Conservation (phyloP, 1,140 invertebrate species). For the Drosophila tropicalis region DNA sequence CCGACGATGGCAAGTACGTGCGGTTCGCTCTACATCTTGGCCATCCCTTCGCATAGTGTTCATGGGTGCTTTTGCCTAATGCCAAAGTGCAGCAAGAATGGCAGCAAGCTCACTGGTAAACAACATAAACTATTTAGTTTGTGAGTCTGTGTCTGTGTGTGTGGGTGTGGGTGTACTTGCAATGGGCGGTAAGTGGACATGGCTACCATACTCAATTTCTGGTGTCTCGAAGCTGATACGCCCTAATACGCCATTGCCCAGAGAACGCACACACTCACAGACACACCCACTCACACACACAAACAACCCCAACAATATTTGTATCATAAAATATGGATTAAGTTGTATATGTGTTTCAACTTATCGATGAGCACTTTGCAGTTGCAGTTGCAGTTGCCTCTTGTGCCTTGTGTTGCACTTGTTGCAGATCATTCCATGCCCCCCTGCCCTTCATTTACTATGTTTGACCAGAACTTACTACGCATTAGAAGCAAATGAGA, state of each 20-base stretch:
- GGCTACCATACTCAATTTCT: conserved; percentile 15
- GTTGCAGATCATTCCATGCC: not conserved
- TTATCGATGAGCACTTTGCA: conserved; percentile 42
- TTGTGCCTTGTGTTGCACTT: conserved; percentile 27
- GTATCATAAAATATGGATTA: conserved; percentile 70
- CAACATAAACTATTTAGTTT: conserved; percentile 74
- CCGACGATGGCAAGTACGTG: conserved; percentile 17
- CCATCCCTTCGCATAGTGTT: conserved; percentile 46
- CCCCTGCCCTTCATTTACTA: not conserved
- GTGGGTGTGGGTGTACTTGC: too few relatives aligned
- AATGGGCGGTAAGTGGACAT: not conserved
- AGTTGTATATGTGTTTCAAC: conserved; percentile 30
- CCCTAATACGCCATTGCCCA: conserved; percentile 30
- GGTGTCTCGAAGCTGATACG: conserved; percentile 14
- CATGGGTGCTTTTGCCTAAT: conserved; percentile 52
- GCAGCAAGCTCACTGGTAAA: conserved; percentile 57
- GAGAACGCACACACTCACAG: not conserved
- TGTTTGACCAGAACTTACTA: not conserved
- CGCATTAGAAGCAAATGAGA: not conserved
- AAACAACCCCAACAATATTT: conserved; percentile 46
- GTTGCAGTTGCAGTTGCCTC: not conserved
- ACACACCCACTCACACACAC: too few relatives aligned
- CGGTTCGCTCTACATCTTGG: conserved; percentile 30
- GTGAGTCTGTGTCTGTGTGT: conserved; percentile 19
- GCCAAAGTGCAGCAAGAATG: conserved; percentile 64